Base-by-base conservation (phyloP, 1,140 invertebrate species). In the Pseudomyrmex dendroicus region DNA sequence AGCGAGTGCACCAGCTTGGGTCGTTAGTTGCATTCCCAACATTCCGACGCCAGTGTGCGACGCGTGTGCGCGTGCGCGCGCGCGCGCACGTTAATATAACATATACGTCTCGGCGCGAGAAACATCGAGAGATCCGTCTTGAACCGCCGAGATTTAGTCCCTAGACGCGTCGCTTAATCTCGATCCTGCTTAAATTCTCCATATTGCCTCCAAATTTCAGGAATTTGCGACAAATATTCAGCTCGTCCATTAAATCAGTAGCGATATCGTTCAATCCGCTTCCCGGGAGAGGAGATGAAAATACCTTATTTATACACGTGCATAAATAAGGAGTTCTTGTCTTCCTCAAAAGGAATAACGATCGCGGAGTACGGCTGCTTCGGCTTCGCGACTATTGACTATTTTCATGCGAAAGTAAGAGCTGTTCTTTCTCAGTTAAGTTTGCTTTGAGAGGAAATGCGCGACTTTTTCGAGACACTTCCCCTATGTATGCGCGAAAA, bases 21-120 rank as follows among this genome's bases (percentile, higher is more conserved):
- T 72, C 44, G 76, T 80, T 80, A 80, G 64, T 80, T 54, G 76
- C 76, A 80, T 80, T 80, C 76, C 46, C 22, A 22, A 20, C 66
- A 59, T 80, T 35, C 76, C 76, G 46, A 70, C 10, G 35, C 20
- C 22, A 25, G 54, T 70, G 35, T 80, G 76, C 44, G 48, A 17
- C 44, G 35, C 52, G 35, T 25, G 25, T 25, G 35, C 35, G 35
- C 35, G 63, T 17, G 15, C 8, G 44, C n/a, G 20, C 46, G 54
- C 46, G 63, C 15, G 15, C 8, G 44, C n/a, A 15, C 46, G 54
- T 22, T 56, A 59, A 78, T 78, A 78, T 78, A 78, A 57, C 52
- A 20, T 44, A 57, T 46, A 25, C 9, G 35, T 57, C 74, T 67
- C 48, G 59, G 50, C 12, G 50, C 52, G 76, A 70, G 76, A 70